Evolutionary conservation across 2,797 vertebrate species (phyloP).

Genomic region (Diplodus puntazzo): DNA sequence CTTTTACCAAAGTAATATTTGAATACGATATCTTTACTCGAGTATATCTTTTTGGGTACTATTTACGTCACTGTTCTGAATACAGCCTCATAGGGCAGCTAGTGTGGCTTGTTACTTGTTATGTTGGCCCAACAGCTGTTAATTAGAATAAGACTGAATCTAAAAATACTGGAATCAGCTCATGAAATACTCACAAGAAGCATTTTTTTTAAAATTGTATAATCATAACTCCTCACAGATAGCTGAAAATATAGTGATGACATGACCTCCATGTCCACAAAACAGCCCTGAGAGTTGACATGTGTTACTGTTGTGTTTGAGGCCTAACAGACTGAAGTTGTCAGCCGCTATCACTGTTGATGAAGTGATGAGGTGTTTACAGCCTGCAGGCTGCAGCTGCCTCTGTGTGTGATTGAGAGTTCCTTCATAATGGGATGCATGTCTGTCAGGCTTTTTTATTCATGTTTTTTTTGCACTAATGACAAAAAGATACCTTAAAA

Average conservation of each 20-base stretch:
- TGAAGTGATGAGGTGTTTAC: slow-evolving; percentile 4
- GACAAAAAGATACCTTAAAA: background rate
- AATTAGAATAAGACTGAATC: background rate
- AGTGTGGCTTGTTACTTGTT: background rate
- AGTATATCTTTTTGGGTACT: no score
- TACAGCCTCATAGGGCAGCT: background rate
- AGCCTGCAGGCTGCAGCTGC: slow-evolving; percentile 36
- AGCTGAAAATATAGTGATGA: background rate
- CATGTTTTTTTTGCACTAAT: background rate
- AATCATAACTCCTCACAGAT: no score
- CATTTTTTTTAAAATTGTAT: background rate
- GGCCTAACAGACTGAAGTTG: slow-evolving; percentile 27
- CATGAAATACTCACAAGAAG: background rate
- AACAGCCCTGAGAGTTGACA: background rate
- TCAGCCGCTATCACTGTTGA: slow-evolving; percentile 28
- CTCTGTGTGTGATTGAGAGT: background rate
- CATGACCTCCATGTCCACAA: background rate
- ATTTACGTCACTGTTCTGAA: background rate
- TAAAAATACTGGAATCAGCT: slow-evolving; percentile 1
- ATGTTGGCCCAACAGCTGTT: background rate
- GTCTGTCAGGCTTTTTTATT: background rate
- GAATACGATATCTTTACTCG: no score
- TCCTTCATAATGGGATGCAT: background rate
- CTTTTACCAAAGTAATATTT: no score
- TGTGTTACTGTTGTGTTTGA: slow-evolving; percentile 13